Conservation (phyloP, 2,113 vertebrate species). For the Mus spicilegus region DNA sequence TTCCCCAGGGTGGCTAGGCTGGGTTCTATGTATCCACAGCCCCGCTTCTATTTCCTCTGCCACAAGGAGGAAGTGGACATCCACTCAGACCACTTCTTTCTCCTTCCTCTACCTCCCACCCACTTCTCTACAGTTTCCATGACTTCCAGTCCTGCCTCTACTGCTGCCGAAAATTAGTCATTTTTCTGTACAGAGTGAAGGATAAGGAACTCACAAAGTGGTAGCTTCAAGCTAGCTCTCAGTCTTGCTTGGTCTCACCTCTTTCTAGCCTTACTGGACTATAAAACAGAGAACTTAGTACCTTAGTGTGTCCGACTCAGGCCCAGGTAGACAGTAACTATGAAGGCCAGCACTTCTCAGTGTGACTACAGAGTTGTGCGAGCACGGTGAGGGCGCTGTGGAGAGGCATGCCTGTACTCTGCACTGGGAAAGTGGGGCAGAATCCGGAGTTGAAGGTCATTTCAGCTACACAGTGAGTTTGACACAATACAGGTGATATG, state of each 20-base stretch:
- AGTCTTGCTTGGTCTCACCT: not conserved
- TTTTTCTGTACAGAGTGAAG: slow-evolving; percentile 20
- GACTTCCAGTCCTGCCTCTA: not conserved
- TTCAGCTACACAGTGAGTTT: not conserved
- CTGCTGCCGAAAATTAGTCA: slow-evolving; percentile 57
- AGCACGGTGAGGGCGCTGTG: not conserved
- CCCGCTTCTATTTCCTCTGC: not conserved
- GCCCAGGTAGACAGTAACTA: not conserved
- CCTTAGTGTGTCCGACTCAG: not conserved
- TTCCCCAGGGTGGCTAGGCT: slow-evolving; percentile 34
- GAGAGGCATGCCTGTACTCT: too few species aligned
- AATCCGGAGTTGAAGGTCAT: not conserved
- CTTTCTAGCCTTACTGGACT: not conserved
- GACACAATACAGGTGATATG: not conserved
- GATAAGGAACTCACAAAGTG: not conserved
- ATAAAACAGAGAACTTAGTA: not conserved
- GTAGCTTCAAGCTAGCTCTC: not conserved
- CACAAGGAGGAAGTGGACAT: slow-evolving; percentile 55
- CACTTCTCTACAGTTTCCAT: not conserved
- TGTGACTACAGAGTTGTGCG: not conserved
- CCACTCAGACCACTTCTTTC: not conserved
- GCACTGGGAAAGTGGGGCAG: too few species aligned
- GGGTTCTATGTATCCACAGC: not conserved
- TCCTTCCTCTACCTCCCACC: not conserved
- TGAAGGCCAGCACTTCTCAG: not conserved